Evolutionary conservation across 1,140 invertebrate species (phyloP).

Genomic region (Eumeta japonica): DNA sequence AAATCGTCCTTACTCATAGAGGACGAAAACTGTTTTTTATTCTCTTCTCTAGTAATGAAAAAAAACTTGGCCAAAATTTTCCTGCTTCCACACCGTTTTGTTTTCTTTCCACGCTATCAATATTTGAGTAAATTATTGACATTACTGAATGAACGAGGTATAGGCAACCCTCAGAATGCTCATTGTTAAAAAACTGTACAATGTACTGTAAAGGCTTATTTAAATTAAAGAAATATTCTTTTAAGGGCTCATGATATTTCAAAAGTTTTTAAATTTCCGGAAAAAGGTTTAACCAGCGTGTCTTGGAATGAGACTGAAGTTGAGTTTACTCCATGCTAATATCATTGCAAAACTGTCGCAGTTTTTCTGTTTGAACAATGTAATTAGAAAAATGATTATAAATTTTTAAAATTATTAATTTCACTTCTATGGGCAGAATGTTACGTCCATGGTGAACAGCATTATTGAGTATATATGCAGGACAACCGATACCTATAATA

Average conservation of each 20-base stretch:
- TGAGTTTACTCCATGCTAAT: neutral
- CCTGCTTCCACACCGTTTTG: no score
- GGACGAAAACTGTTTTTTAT: no score
- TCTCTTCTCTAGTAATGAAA: no score
- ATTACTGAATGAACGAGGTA: no score
- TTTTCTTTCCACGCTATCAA: no score
- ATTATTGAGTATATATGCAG: neutral
- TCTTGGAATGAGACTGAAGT: conserved; percentile 1
- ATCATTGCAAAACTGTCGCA: neutral
- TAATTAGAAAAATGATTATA: neutral
- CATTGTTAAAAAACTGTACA: no score
- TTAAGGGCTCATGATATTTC: neutral
- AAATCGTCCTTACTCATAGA: no score
- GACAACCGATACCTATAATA: no score
- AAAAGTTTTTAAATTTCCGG: neutral
- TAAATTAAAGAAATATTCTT: neutral
- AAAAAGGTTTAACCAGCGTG: neutral
- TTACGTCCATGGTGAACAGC: neutral
- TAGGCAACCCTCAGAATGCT: no score
- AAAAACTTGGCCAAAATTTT: no score
- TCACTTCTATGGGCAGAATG: neutral
- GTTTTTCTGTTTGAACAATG: neutral
- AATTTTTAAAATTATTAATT: neutral
- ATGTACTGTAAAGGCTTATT: neutral
- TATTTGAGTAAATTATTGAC: no score